These are phyloP conservation scores for Pempheris klunzingeri DNA, from an alignment of 2,797 vertebrate species.

Conservation along the genomic window DNA sequence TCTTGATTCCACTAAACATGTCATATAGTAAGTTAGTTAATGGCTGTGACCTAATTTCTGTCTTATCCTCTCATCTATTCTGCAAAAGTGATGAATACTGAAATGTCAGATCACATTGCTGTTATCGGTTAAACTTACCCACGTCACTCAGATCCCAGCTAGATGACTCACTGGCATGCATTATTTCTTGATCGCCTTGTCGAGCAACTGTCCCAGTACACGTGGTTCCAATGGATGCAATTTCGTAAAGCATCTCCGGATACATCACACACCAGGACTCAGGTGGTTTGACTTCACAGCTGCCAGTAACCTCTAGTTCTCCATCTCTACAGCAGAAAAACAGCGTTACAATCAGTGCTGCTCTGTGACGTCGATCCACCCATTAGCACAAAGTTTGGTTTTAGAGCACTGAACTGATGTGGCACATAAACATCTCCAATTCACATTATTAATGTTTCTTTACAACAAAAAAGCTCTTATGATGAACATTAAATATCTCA, in stretches of 20 bases:
- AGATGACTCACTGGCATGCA: not conserved
- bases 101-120: not conserved
- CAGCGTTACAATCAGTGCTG: not conserved
- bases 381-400: too few relatives aligned
- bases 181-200: not conserved
- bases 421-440: not conserved
- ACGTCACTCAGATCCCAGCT: slow-evolving; percentile 47
- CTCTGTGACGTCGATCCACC: not conserved
- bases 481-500: not conserved
- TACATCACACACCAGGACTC: slow-evolving; percentile 76
- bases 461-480: too few relatives aligned
- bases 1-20: not conserved
- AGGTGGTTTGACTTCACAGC: slow-evolving; percentile 66
- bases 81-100: slow-evolving; percentile 14
- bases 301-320: accelerated
- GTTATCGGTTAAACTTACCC: slow-evolving; percentile 61
- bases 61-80: slow-evolving; percentile 12
- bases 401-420: not conserved
- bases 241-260: accelerated
- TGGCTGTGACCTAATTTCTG: not conserved
- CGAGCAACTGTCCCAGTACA: slow-evolving; percentile 57
- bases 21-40: not conserved
- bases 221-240: slow-evolving; percentile 22
- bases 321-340: slow-evolving; percentile 46
- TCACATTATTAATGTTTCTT: not conserved